These are phyloP conservation scores for Myzus persicae DNA, from an alignment of 1,140 invertebrate genomes.

Conservation along the genomic window DNA sequence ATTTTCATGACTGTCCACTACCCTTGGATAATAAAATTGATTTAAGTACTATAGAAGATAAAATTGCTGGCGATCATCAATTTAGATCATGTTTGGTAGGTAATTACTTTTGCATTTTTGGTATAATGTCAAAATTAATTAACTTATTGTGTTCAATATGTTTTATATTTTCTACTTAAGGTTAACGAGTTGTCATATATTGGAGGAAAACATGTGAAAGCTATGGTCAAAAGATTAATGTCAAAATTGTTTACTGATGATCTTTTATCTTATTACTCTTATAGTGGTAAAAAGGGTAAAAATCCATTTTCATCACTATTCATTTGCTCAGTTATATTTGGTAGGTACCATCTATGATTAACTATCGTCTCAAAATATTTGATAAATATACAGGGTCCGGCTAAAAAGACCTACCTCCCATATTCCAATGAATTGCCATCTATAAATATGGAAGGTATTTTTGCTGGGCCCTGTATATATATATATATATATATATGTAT, in stretches of 20 bases:
- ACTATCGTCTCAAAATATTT: no score
- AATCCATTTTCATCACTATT: background rate
- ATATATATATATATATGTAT: no score
- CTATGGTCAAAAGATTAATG: background rate
- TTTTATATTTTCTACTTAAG: background rate
- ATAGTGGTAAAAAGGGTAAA: background rate
- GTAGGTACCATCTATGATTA: no score
- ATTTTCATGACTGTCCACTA: background rate
- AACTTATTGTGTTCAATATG: background rate
- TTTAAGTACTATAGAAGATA: background rate
- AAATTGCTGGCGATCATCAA: background rate
- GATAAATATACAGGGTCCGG: no score
- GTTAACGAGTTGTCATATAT: background rate
- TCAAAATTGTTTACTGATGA: background rate
- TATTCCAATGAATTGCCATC: no score
- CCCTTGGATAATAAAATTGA: background rate
- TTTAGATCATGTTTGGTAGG: background rate
- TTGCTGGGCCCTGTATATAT: no score
- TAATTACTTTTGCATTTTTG: background rate
- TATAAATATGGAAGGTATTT: no score
- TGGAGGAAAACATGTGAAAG: background rate
- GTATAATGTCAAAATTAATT: background rate
- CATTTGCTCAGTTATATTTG: conserved; percentile 17
- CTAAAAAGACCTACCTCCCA: no score
- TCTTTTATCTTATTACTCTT: background rate